Conservation (phyloP, 2,113 vertebrate genomes). For the Apistogramma diplotaenia region DNA sequence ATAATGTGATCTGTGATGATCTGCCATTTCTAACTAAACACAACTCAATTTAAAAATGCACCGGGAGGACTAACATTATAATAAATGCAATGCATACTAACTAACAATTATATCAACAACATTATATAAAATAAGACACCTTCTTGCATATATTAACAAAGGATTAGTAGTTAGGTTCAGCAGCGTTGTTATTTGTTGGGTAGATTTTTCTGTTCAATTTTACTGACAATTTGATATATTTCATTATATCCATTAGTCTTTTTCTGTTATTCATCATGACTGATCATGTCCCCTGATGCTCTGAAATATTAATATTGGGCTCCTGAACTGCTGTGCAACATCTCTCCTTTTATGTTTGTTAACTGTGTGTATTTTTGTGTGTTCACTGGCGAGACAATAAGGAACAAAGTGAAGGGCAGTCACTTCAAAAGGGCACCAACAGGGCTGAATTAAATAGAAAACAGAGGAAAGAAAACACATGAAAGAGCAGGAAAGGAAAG, state of each 20-base stretch:
- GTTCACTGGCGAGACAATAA: neutral
- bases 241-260: constrained; percentile 45
- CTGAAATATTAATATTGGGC: constrained; percentile 74
- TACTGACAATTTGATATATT: constrained; percentile 15
- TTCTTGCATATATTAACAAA: neutral
- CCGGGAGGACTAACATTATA: neutral
- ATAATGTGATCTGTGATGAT: no score
- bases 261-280: constrained; percentile 61
- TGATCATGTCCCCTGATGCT: constrained; percentile 44
- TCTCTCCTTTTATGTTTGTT: constrained; percentile 34
- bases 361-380: constrained; percentile 4
- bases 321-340: constrained; percentile 40
- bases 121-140: neutral
- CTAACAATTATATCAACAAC: neutral
- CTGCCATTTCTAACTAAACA: neutral
- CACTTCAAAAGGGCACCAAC: neutral
- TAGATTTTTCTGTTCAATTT: neutral
- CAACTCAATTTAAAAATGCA: neutral
- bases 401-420: neutral
- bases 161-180: neutral
- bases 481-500: neutral
- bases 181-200: neutral
- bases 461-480: constrained; percentile 58
- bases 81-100: neutral
- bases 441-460: constrained; percentile 6